A percentile compares a stretch with the other conserved stretches of the same genome.
Conservation (phyloP, 1,140 invertebrate species). For the Drosophila littoralis region DNA sequence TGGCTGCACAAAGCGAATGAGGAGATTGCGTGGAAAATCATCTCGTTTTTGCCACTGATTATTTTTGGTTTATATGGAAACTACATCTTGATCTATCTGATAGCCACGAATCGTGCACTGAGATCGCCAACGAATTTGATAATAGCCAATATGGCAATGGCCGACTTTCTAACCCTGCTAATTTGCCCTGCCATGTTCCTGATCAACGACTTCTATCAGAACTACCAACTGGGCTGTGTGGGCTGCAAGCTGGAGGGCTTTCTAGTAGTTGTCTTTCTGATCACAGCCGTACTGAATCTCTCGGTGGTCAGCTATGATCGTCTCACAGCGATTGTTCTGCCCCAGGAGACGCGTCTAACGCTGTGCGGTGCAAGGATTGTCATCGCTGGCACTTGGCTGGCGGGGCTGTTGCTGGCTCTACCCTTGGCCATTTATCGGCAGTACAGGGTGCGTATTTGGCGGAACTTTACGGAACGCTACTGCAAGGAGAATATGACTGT, state of each 20-base stretch:
- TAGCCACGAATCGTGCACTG: conserved; percentile 88
- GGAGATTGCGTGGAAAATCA: conserved; percentile 88
- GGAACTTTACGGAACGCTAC: conserved; percentile 88
- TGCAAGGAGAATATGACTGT: conserved; percentile 88
- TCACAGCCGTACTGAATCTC: conserved; percentile 91
- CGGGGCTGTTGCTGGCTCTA: conserved; percentile 86
- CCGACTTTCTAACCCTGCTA: conserved; percentile 90
- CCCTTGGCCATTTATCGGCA: conserved; percentile 88
- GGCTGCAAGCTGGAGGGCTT: conserved; percentile 90
- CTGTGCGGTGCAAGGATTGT: conserved; percentile 86
- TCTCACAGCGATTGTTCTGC: conserved; percentile 91
- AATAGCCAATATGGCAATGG: conserved; percentile 91
- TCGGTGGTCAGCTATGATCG: conserved; percentile 93
- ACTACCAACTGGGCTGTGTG: conserved; percentile 89
- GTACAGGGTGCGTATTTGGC: conserved; percentile 89
- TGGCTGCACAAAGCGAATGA: conserved; percentile 87
- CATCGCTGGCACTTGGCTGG: conserved; percentile 88
- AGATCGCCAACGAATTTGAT: conserved; percentile 92
- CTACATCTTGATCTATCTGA: conserved; percentile 88
- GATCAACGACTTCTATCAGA: conserved; percentile 89
- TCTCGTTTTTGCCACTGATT: conserved; percentile 87
- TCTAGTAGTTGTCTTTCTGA: conserved; percentile 87
- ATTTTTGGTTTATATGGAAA: conserved; percentile 90
- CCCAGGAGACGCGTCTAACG: conserved; percentile 88
- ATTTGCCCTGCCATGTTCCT: conserved; percentile 90